A percentile compares a stretch with the other conserved stretches of the same genome.
phyloP scores from a whole-genome alignment of 2,888 invertebrate genomes.

The Drosophila siamana region DNA sequence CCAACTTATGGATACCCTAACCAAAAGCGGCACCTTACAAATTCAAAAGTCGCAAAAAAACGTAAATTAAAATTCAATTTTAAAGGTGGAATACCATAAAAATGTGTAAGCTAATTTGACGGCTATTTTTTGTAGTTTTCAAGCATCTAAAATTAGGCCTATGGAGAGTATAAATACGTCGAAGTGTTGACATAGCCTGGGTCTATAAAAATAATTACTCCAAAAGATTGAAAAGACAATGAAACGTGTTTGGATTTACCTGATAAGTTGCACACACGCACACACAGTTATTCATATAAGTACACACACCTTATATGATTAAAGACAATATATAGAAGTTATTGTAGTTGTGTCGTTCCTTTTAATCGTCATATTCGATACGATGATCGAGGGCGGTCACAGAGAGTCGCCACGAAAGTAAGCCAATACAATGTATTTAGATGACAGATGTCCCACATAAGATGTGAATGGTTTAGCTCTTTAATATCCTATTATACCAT shows the following conservation, averaged over 20 bases:
- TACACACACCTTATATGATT: constrained; percentile 79
- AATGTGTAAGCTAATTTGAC: not conserved
- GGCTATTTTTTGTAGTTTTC: not conserved
- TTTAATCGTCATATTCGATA: constrained; percentile 60
- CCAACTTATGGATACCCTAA: constrained; percentile 53
- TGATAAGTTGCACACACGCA: constrained; percentile 58
- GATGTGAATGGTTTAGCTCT: too few species aligned
- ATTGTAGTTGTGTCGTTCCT: constrained; percentile 58
- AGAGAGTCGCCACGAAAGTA: constrained; percentile 43
- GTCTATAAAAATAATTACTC: constrained; percentile 67
- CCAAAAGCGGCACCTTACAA: constrained; percentile 16
- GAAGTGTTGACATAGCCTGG: not conserved
- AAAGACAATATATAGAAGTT: constrained; percentile 66
- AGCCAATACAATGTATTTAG: not conserved
- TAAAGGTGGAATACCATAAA: not conserved
- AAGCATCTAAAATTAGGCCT: constrained; percentile 10
- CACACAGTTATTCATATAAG: constrained; percentile 48
- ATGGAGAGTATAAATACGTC: constrained; percentile 22
- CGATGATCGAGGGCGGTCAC: constrained; percentile 53
- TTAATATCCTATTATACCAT: too few species aligned
- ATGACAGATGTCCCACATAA: not conserved
- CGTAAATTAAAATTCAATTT: not conserved
- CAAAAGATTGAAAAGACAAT: constrained; percentile 74
- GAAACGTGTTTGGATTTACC: constrained; percentile 76
- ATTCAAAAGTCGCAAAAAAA: not conserved